Percentiles rank a stretch among this genome's conserved stretches.
phyloP scores from a whole-genome alignment of 2,888 invertebrate species.

The Sarcophaga carnaria region DNA sequence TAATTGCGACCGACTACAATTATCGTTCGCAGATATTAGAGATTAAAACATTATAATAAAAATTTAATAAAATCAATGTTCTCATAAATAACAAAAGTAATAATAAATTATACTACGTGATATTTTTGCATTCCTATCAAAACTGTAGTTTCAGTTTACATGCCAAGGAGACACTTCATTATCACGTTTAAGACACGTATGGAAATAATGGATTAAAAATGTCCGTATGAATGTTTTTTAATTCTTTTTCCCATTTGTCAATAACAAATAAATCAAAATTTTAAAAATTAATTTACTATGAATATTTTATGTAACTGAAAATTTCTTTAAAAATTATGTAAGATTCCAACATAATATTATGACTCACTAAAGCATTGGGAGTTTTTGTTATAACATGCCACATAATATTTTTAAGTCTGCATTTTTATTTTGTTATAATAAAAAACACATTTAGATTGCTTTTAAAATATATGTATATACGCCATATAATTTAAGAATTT shows the following conservation, averaged over 20 bases:
- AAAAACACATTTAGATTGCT: neutral
- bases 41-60: neutral
- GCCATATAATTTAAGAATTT: constrained; percentile 20
- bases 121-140: constrained; percentile 30
- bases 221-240: neutral
- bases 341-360: neutral
- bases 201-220: neutral
- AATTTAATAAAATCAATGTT: neutral
- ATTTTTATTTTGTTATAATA: neutral
- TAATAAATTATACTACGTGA: constrained; percentile 58
- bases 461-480: neutral
- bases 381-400: neutral
- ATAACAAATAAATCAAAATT: neutral
- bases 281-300: neutral
- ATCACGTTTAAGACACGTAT: constrained; percentile 45
- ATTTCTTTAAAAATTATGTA: neutral
- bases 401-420: neutral
- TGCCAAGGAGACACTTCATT: constrained; percentile 24
- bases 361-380: neutral
- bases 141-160: neutral
- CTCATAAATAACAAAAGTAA: neutral
- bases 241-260: neutral
- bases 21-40: neutral
- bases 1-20: neutral
- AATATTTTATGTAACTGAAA: neutral